Base-by-base conservation (phyloP, 2,113 vertebrate species). In the Clupea harengus region DNA sequence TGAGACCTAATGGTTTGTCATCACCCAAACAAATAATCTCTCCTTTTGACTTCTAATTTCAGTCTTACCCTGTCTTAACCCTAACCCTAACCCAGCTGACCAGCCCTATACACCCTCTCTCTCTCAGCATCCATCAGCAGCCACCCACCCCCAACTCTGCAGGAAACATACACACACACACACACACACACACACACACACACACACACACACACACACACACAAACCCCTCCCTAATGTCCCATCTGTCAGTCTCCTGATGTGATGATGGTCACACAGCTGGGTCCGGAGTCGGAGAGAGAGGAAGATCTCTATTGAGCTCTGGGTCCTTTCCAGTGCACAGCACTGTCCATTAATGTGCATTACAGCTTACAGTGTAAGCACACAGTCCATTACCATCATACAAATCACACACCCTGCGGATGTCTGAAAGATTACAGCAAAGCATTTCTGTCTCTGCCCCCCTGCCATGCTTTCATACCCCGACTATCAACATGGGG, bases 211-310 rank as follows among this genome's bases (percentile, higher is more conserved):
- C 85, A 25, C 82, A 80, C 45, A 78, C 80, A 15, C 88, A 83
- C 84, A 83, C 45, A 10, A 28, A n/a, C 39, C 87, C 81, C 83
- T 84, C 85, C 85, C 87, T 67, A 85, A 86, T 72, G 20, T 91
- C 83, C 88, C 90, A 91, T 94, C 92, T 94, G 92, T 92, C 91
- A 91, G 86, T 90, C 83, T 91, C 89, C 85, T 88, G 83, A 86
- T 46, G 5, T 89, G 84, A 84, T 80, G 87, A 78, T 78, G 72
- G 72, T 78, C 72, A 78, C 72, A 78, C 72, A 78, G 72, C 72
- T 78, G 72, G 78, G 86, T 17, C 8, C 83, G 91, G 93, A 92
- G 92, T 93, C 91, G 91, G 32, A 78, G 72, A 44, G 25, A 78
- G 44, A 45, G 52, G 50, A 44, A 81, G 49, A 72, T 32, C 45